Evolutionary conservation across 2,888 invertebrate species (phyloP).

Genomic region (Diabrotica balteata): DNA sequence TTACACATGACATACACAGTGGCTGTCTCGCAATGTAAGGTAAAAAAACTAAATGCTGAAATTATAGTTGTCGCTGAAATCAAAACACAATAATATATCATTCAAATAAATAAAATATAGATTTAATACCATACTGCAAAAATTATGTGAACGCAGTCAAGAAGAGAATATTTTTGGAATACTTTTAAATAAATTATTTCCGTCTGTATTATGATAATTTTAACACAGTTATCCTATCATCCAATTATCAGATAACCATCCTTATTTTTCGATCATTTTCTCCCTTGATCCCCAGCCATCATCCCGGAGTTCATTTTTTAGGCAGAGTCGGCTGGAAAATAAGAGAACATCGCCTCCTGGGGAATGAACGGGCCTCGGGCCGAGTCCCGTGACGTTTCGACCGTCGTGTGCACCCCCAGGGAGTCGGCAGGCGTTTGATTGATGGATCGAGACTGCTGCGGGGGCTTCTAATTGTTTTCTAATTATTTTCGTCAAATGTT

Average conservation of each 20-base stretch:
- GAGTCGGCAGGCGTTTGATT: slow-evolving; percentile 46
- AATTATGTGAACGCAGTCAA: too few species aligned
- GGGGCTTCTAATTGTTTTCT: slow-evolving; percentile 45
- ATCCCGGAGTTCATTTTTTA: slow-evolving; percentile 25
- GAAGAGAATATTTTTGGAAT: too few species aligned
- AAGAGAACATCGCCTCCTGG: slow-evolving; percentile 29
- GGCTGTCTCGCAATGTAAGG: too few species aligned
- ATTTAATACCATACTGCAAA: too few species aligned
- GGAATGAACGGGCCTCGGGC: slow-evolving; percentile 17
- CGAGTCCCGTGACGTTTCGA: slow-evolving; percentile 29
- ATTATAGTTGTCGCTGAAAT: too few species aligned
- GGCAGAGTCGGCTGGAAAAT: slow-evolving; percentile 19
- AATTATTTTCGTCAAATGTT: slow-evolving; percentile 44
- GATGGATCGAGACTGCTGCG: slow-evolving; percentile 43
- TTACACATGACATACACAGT: too few species aligned
- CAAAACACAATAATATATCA: too few species aligned
- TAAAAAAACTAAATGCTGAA: too few species aligned
- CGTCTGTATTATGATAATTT: slow-evolving; percentile 6
- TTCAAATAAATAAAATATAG: too few species aligned
- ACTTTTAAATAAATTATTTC: neutral
- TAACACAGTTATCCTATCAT: slow-evolving; percentile 25
- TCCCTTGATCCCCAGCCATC: slow-evolving; percentile 8
- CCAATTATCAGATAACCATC: slow-evolving; percentile 28
- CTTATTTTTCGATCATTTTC: slow-evolving; percentile 14
- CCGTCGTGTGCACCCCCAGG: slow-evolving; percentile 32